These are phyloP conservation scores for Holothuria scabra DNA, from an alignment of 53 echinoderm and acorn worm genomes.

Conservation along the genomic window DNA sequence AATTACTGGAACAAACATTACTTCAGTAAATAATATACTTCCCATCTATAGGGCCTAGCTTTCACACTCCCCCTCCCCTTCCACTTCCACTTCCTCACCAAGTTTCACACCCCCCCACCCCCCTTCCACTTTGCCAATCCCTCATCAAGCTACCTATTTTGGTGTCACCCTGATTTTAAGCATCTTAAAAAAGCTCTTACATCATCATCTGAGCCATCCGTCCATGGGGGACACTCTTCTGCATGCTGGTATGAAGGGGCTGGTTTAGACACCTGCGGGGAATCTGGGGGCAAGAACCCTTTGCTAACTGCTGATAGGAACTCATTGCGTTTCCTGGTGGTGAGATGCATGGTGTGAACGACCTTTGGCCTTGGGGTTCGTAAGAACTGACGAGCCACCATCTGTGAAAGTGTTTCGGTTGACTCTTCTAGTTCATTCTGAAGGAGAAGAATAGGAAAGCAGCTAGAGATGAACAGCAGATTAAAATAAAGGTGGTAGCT, in stretches of 20 bases:
- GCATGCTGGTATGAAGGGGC: slow-evolving; percentile 59
- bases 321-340: slow-evolving; percentile 86
- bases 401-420: slow-evolving; percentile 87
- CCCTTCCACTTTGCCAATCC: too few relatives aligned
- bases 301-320: slow-evolving; percentile 96
- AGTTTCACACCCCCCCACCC: too few relatives aligned
- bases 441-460: too few relatives aligned
- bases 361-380: slow-evolving; percentile 93
- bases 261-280: slow-evolving; percentile 65
- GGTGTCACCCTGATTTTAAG: background rate
- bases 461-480: too few relatives aligned
- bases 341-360: slow-evolving; percentile 83
- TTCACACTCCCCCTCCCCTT: too few relatives aligned
- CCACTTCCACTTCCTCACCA: too few relatives aligned
- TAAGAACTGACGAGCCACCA: slow-evolving; percentile 95
- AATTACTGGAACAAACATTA: too few relatives aligned
- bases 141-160: too few relatives aligned
- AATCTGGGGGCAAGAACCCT: slow-evolving; percentile 92
- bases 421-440: slow-evolving; percentile 95
- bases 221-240: slow-evolving; percentile 59
- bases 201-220: slow-evolving; percentile 78
- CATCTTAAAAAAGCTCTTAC: background rate
- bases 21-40: too few relatives aligned
- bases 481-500: too few relatives aligned
- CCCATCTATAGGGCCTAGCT: too few relatives aligned